These are phyloP conservation scores for Pegea sp. DNA, from an alignment of 23 tunicate genomes.

Conservation along the genomic window DNA sequence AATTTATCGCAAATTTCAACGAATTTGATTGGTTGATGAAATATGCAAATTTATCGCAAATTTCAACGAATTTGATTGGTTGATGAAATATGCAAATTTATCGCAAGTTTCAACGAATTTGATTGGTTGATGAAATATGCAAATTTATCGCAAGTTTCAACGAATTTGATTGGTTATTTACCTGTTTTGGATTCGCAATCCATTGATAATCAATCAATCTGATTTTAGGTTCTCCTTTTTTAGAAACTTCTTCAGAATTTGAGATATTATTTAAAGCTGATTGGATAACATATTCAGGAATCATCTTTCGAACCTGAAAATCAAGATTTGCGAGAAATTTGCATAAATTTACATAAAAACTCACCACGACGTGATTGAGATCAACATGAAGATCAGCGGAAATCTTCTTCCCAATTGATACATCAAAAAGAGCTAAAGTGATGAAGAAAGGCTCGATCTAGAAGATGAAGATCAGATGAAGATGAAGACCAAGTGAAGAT, in stretches of 20 bases:
- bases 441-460: constrained; percentile 98
- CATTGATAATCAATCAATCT: constrained; percentile 24
- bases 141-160: not conserved
- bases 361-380: constrained; percentile 66
- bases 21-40: no score
- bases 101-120: no score
- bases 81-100: no score
- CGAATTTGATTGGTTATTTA: no score
- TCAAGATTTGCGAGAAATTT: not conserved
- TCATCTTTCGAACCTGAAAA: constrained; percentile 63
- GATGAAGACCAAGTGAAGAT: not conserved
- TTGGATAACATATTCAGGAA: constrained; percentile 23
- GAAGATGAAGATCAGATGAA: not conserved
- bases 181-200: constrained; percentile 71
- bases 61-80: no score
- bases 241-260: no score
- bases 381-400: constrained; percentile 94
- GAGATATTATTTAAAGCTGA: constrained; percentile 12
- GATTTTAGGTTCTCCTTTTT: constrained; percentile 51
- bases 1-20: no score
- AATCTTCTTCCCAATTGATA: constrained; percentile 30
- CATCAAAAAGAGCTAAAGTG: constrained; percentile 78
- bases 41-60: no score
- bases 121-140: no score
- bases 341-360: not conserved